These are phyloP conservation scores for Leptopilina clavipes DNA, from an alignment of 1,140 invertebrate genomes.

Conservation along the genomic window DNA sequence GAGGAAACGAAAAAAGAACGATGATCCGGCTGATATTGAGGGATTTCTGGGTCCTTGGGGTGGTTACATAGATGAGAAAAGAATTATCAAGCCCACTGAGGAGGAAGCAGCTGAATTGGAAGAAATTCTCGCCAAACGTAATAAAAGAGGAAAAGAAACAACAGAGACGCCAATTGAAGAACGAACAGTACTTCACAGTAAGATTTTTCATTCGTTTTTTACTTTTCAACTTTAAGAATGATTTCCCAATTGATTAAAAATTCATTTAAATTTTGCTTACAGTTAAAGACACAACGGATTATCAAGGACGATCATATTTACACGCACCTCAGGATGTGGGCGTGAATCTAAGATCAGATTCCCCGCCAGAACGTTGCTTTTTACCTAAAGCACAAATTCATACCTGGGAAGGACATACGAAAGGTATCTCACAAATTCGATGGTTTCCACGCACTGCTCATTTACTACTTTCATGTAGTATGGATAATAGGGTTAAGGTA, in stretches of 20 bases:
- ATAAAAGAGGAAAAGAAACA: conserved; percentile 86
- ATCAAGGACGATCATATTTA: conserved; percentile 96
- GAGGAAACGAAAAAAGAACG: conserved; percentile 93
- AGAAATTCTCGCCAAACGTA: conserved; percentile 94
- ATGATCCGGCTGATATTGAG: conserved; percentile 92
- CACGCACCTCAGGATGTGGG: conserved; percentile 96
- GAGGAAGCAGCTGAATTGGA: conserved; percentile 95
- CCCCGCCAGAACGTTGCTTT: conserved; percentile 96
- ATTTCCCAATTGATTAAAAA: conserved; percentile 21
- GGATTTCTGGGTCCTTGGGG: conserved; percentile 99
- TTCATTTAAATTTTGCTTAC: conserved; percentile 63
- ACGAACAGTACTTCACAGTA: conserved; percentile 95
- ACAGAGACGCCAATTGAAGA: conserved; percentile 97
- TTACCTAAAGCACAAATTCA: conserved; percentile 97
- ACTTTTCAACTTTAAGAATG: not conserved
- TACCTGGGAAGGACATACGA: conserved; percentile 97
- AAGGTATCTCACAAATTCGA: conserved; percentile 95
- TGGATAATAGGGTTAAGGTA: conserved; percentile 97
- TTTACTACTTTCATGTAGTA: conserved; percentile 94
- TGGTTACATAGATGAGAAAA: conserved; percentile 92
- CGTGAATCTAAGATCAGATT: conserved; percentile 93
- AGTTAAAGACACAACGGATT: conserved; percentile 97
- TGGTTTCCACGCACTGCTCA: conserved; percentile 98
- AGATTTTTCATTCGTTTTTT: conserved; percentile 62
- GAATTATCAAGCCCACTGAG: conserved; percentile 90